Evolutionary conservation across 2,888 invertebrate species (phyloP).

Genomic region (Troides oblongomaculatus): DNA sequence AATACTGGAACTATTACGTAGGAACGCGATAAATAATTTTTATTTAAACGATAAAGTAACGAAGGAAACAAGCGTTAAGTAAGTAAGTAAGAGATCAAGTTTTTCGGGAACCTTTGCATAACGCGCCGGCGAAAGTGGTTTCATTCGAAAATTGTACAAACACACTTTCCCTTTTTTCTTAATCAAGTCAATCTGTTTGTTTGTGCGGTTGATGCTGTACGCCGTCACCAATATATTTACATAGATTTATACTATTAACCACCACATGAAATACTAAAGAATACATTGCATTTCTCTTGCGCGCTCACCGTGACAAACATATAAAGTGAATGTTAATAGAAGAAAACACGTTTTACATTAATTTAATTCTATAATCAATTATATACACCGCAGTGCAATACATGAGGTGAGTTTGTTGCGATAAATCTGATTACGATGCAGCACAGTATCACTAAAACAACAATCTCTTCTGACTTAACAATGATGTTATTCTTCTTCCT

Average conservation of each 20-base stretch:
- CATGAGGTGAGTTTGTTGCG: slow-evolving; percentile 3
- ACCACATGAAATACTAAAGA: neutral
- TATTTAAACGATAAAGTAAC: neutral
- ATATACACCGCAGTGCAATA: slow-evolving; percentile 27
- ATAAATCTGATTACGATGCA: slow-evolving; percentile 13
- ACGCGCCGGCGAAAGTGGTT: slow-evolving; percentile 17
- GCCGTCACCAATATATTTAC: slow-evolving; percentile 9
- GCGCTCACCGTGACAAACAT: slow-evolving; percentile 27
- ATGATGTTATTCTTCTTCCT: too few relatives aligned
- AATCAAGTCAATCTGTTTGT: slow-evolving; percentile 1
- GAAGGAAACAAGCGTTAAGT: slow-evolving; percentile 2
- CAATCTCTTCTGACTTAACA: too few relatives aligned
- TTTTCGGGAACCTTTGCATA: slow-evolving; percentile 23
- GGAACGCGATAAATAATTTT: too few relatives aligned
- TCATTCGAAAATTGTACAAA: slow-evolving; percentile 7
- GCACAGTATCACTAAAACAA: neutral
- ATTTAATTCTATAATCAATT: slow-evolving; percentile 35
- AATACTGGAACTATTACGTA: too few relatives aligned
- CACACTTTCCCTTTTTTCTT: slow-evolving; percentile 17
- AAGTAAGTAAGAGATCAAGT: slow-evolving; percentile 16
- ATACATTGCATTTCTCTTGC: slow-evolving; percentile 1
- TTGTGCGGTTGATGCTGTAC: slow-evolving; percentile 6
- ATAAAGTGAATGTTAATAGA: slow-evolving; percentile 33
- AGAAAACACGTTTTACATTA: slow-evolving; percentile 32
- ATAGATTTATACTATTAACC: neutral